Base-by-base conservation (phyloP, 2,113 vertebrate genomes). In the Psophia crepitans region DNA sequence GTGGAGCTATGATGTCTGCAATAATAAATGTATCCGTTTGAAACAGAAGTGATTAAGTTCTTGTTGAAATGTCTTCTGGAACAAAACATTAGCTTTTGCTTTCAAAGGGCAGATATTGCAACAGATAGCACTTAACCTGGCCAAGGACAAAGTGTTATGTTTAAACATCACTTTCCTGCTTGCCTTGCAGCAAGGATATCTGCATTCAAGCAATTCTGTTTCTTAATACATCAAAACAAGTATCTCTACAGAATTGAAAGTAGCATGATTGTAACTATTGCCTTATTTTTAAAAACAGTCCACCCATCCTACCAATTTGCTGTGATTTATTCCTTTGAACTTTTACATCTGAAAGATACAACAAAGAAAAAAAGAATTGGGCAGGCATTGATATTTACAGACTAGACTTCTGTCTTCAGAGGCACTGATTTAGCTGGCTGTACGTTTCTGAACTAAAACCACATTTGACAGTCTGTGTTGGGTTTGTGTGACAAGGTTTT, bases 51-150 rank as follows among this genome's bases (percentile, higher is more conserved):
- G 84, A 95, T 96, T 97, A 96, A 95, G 78, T 91, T 92, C 69
- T 91, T 95, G 61, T 89, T 95, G 90, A 96, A 97, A 92, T 74
- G 77, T 94, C 66, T 90, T 79, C 75, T 92, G 78, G 90, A 97
- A 93, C 64, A 97, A 96, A 97, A 95, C 79, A 95, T 93, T 96
- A 93, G 78, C 89, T 95, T 95, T 89, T 82, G 56, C 66, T 92
- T 95, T 95, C 84, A 94, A 84, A 95, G 91, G 91, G 84, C 87
- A 95, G 90, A 94, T 91, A 83, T 7, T 82, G 68, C 68, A 77
- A 56, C 44, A 77, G 78, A 96, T 89, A 94, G 69, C 69, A 77
- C 63, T 73, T 96, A 91, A 95, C 89, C 95, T 64, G 87, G 32
- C 88, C 86, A 97, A 95, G 95, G 96, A 97, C 96, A 90, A 88